These are phyloP conservation scores for Muscidifurax raptorellus DNA, from an alignment of 1,140 invertebrate species.

Conservation along the genomic window DNA sequence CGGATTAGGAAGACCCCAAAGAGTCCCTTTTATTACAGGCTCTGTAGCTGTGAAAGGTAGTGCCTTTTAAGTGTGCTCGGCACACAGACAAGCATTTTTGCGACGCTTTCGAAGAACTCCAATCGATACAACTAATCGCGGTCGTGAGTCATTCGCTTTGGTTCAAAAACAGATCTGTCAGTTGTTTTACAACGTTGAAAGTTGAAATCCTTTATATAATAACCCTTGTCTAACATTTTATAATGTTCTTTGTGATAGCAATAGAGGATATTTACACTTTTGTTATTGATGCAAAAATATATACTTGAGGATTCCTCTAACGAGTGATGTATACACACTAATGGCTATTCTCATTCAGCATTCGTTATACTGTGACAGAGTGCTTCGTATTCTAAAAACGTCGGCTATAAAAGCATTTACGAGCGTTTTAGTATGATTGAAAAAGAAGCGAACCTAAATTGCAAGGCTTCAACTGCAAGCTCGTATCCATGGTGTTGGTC, in stretches of 20 bases:
- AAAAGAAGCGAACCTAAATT: neutral
- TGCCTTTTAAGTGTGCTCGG: neutral
- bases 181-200: no score
- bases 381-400: slow-evolving; percentile 20
- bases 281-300: no score
- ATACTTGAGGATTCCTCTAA: no score
- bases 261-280: no score
- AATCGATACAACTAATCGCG: slow-evolving; percentile 28
- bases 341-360: neutral
- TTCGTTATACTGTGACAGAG: neutral
- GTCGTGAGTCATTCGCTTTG: slow-evolving; percentile 6
- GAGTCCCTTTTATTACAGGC: neutral
- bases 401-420: slow-evolving; percentile 26
- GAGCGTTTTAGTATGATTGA: slow-evolving; percentile 11
- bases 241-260: no score
- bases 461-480: neutral
- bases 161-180: neutral
- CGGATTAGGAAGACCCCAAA: slow-evolving; percentile 32
- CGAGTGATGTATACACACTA: no score
- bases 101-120: slow-evolving; percentile 8
- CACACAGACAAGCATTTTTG: neutral
- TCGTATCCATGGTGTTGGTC: neutral
- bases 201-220: no score
- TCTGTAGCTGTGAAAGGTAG: neutral
- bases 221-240: no score